A percentile compares a stretch with the other conserved stretches of the same genome.
Evolutionary conservation across 2,113 vertebrate genomes (phyloP).

Genomic region (Cyphomyrus discorhynchus): DNA sequence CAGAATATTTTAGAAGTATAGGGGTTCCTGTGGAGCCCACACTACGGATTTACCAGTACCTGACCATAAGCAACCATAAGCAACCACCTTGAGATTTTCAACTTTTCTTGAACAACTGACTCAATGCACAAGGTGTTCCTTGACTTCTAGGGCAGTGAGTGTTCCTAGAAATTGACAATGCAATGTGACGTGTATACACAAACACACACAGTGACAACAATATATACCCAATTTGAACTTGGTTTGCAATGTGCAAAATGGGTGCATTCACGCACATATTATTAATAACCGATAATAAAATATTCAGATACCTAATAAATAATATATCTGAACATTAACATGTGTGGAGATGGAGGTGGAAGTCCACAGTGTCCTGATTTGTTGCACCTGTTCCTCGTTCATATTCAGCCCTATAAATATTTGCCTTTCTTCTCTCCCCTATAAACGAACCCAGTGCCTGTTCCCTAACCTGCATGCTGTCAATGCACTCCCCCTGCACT

Average conservation of each 20-base stretch:
- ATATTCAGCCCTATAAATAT: not conserved
- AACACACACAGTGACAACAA: not conserved
- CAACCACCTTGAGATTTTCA: not conserved
- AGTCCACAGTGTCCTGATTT: not conserved
- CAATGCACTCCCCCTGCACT: not conserved
- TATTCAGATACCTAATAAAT: not conserved
- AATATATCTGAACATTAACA: not conserved
- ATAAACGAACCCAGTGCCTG: not conserved
- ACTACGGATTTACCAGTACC: not conserved
- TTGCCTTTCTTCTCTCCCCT: not conserved
- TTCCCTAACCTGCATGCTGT: not conserved
- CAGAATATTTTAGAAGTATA: not conserved
- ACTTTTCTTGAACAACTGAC: not conserved
- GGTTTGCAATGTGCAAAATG: not conserved
- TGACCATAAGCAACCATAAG: not conserved
- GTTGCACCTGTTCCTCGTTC: not conserved
- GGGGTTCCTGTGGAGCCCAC: not conserved
- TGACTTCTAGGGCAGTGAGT: not conserved
- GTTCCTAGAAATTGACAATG: not conserved
- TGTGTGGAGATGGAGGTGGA: not conserved
- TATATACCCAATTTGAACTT: not conserved
- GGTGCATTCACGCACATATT: not conserved
- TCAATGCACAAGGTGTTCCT: not conserved
- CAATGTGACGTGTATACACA: not conserved
- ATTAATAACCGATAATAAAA: constrained; percentile 1